A percentile compares a stretch with the other conserved stretches of the same genome.
Conservation (phyloP, 2,797 vertebrate species). For the Bothrops alternatus region DNA sequence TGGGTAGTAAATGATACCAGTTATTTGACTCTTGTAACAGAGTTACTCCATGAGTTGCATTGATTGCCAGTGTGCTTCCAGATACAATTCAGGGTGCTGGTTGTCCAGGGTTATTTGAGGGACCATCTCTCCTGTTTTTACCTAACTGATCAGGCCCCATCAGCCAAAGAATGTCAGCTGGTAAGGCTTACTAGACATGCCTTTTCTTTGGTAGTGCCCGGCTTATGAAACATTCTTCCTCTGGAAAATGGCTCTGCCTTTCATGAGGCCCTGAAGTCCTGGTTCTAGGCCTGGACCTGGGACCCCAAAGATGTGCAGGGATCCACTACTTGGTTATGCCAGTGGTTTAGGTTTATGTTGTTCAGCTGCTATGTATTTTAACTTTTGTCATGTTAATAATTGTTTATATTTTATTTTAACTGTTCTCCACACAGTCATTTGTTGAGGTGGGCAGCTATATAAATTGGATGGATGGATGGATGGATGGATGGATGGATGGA, state of each 20-base stretch:
- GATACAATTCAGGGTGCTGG: neutral
- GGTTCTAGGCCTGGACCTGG: neutral
- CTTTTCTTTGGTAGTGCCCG: neutral
- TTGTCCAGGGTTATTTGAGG: neutral
- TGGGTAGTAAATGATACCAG: neutral
- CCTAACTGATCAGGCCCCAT: neutral
- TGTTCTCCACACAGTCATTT: neutral
- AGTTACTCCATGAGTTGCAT: neutral
- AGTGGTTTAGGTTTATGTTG: neutral
- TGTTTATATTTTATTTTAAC: neutral
- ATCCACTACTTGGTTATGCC: neutral
- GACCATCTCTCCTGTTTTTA: neutral
- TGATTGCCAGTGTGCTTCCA: neutral
- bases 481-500: too few species aligned
- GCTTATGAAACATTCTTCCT: neutral
- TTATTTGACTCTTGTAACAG: neutral
- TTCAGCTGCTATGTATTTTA: neutral
- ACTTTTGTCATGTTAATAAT: neutral
- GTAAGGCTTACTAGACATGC: neutral
- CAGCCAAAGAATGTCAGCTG: neutral
- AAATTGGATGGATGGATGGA: neutral
- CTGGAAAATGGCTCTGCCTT: neutral
- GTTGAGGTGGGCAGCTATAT: neutral
- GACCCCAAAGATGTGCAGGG: neutral
- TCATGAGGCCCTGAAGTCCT: neutral